Evolutionary conservation across 2,888 invertebrate species (phyloP), one percentile per base, ranked within the genome.

Genomic region (Sepioteuthis lessoniana): DNA sequence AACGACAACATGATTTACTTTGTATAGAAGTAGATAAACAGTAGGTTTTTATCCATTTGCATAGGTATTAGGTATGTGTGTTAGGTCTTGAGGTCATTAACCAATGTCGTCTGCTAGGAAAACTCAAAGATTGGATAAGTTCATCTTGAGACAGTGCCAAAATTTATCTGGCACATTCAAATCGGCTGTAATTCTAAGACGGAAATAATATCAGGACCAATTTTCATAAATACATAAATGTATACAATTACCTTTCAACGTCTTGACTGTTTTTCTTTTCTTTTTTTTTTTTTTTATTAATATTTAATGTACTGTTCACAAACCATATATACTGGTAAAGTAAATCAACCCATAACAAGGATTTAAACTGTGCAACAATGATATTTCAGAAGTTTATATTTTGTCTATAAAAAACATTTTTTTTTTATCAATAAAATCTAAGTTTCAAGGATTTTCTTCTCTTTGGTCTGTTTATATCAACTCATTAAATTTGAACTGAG

Each of bases 151-250:
- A 16, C 76, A 76, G n/a, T 76, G 76, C 76, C 76, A 76, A 76
- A 76, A n/a, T n/a, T 76, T 76, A 76, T 76, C 76, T 76, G 76
- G 76, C 76, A 76, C 76, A 76, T 76, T 76, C 76, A 76, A 76
- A 76, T 76, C 76, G n/a, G 76, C n/a, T 13, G 76, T 76, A 76
- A 76, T 76, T 76, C 76, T 35, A 76, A 76, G 76, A 76, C 19
- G 76, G 76, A 76, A 76, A 76, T 76, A 76, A 76, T 76, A 76
- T 76, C 13, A 76, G 76, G 35, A 76, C n/a, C 16, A 76, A 76
- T 76, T 76, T 76, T 76, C 76, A 76, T 76, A 76, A 76, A 76
- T 76, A 35, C 35, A 76, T 76, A 76, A 76, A 76, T 76, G 76
- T 76, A 76, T 76, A n/a, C 76, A 76, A 76, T 35, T 76, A 76